Conservation (phyloP, 2,888 invertebrate species). For the Acholoe squamosa region DNA sequence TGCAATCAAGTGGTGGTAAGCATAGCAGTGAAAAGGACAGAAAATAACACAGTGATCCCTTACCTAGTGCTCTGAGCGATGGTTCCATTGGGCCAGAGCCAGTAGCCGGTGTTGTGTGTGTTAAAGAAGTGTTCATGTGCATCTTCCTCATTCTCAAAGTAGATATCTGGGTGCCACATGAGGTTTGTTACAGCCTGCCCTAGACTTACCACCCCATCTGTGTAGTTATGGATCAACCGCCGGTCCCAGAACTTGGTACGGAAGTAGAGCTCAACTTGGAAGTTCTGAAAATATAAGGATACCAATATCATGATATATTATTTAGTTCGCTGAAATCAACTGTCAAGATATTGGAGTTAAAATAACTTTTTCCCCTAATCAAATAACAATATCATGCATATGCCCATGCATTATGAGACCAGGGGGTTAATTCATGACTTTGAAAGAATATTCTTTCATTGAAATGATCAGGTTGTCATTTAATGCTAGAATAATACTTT, state of each 20-base stretch:
- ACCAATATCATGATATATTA: too few species aligned
- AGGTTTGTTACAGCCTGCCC: neutral
- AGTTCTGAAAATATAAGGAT: conserved; percentile 13
- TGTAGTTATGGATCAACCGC: neutral
- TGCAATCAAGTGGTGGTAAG: too few species aligned
- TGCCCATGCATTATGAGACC: too few species aligned
- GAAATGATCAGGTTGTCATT: too few species aligned
- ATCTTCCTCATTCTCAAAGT: conserved; percentile 4
- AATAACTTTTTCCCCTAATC: too few species aligned
- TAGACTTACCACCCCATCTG: neutral
- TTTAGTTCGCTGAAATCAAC: too few species aligned
- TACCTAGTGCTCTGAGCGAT: neutral
- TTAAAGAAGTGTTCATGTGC: neutral
- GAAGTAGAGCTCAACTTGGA: neutral
- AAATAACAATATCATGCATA: too few species aligned
- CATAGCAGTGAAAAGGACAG: too few species aligned
- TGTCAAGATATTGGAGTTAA: too few species aligned
- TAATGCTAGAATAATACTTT: too few species aligned
- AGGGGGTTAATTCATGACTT: too few species aligned
- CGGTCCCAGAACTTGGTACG: neutral
- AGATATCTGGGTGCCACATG: conserved; percentile 19
- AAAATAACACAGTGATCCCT: neutral
- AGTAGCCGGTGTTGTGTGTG: conserved; percentile 14
- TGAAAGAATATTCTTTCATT: too few species aligned
- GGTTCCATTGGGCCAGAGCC: conserved; percentile 2